These are phyloP conservation scores for Cecidostiba fungosa DNA, from an alignment of 2,888 invertebrate genomes.

Conservation along the genomic window DNA sequence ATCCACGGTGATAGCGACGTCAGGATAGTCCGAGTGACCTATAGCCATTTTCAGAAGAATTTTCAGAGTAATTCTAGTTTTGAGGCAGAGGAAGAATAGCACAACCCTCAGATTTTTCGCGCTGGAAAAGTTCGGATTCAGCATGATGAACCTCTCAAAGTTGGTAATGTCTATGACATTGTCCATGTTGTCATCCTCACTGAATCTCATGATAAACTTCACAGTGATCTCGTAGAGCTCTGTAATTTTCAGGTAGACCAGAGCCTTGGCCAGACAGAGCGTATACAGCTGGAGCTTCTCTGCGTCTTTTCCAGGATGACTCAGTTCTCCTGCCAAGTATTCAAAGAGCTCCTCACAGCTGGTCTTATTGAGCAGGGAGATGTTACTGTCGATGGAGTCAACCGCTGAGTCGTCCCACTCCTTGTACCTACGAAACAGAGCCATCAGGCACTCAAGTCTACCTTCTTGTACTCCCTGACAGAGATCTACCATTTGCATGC, in stretches of 20 bases:
- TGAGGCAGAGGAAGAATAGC: conserved; percentile 68
- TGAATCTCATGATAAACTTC: conserved; percentile 37
- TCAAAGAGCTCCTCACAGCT: conserved; percentile 71
- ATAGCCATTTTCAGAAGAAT: conserved; percentile 72
- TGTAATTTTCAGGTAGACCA: conserved; percentile 66
- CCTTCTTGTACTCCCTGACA: conserved; percentile 65
- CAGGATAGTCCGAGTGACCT: conserved; percentile 68
- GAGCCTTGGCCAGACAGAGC: conserved; percentile 60
- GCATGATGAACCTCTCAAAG: conserved; percentile 49
- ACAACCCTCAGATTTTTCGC: conserved; percentile 63
- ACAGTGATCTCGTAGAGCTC: conserved; percentile 68
- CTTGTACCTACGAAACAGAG: conserved; percentile 69
- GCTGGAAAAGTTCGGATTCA: conserved; percentile 48
- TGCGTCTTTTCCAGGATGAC: neutral
- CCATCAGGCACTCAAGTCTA: conserved; percentile 67
- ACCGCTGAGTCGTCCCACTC: conserved; percentile 72
- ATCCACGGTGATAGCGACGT: conserved; percentile 62
- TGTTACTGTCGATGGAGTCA: conserved; percentile 65
- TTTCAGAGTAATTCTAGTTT: conserved; percentile 69
- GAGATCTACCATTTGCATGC: conserved; percentile 69
- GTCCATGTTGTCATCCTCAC: conserved; percentile 1
- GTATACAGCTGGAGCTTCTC: conserved; percentile 64
- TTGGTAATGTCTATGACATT: conserved; percentile 36
- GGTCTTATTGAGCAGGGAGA: conserved; percentile 66
- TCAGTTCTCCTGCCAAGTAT: conserved; percentile 65